phyloP scores from a whole-genome alignment of 2,888 invertebrate genomes.

The Pyrgus malvae region DNA sequence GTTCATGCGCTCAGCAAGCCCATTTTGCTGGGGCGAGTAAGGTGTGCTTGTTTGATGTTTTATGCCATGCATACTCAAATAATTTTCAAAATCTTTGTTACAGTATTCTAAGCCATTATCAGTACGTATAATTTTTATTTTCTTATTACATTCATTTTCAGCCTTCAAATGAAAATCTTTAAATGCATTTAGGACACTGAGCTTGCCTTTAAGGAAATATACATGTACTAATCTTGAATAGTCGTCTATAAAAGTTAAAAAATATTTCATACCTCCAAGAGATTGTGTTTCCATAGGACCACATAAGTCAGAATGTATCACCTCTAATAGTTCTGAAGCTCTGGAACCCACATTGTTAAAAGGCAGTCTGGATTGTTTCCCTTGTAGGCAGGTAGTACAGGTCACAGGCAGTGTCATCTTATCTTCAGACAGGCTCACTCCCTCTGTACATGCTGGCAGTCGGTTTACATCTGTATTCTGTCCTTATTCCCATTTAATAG shows the following conservation, averaged over 20 bases:
- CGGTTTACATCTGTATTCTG: not conserved
- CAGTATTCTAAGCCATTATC: constrained; percentile 31
- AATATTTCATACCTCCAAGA: constrained; percentile 26
- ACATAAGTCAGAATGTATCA: constrained; percentile 33
- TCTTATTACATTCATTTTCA: constrained; percentile 29
- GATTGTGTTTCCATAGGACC: not conserved
- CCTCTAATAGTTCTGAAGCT: constrained; percentile 35
- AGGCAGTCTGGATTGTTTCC: constrained; percentile 30
- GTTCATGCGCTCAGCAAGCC: constrained; percentile 42
- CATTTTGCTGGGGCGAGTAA: constrained; percentile 46
- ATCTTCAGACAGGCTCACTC: not conserved
- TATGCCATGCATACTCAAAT: constrained; percentile 33
- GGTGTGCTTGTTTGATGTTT: constrained; percentile 36
- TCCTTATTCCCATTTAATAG: not conserved
- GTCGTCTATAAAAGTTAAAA: constrained; percentile 30
- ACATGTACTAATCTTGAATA: constrained; percentile 18
- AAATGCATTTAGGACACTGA: constrained; percentile 23
- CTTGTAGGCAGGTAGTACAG: constrained; percentile 25
- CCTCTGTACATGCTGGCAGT: not conserved
- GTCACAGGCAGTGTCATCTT: too few relatives aligned
- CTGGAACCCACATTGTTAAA: constrained; percentile 25
- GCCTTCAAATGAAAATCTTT: constrained; percentile 28
- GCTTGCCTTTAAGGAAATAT: constrained; percentile 24
- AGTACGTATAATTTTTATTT: constrained; percentile 30
- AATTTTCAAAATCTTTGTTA: too few relatives aligned